A percentile compares a stretch with the other conserved stretches of the same genome.
phyloP scores from a whole-genome alignment of 1,140 invertebrate genomes.

The Apocrypta bakeri region DNA sequence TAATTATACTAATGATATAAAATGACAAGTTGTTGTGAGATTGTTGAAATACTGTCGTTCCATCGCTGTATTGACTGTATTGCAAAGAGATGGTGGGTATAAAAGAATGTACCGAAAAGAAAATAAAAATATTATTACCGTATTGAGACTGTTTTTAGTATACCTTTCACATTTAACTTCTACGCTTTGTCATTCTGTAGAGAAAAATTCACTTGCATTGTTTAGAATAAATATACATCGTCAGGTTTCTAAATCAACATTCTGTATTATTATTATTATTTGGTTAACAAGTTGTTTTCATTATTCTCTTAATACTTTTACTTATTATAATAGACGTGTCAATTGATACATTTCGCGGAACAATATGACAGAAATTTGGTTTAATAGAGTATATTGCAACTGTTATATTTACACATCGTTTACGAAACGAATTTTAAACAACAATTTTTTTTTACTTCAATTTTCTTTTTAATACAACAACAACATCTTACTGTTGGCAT shows the following conservation, averaged over 20 bases:
- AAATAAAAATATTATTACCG: conserved; percentile 49
- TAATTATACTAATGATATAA: no score
- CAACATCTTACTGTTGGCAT: no score
- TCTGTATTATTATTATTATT: neutral
- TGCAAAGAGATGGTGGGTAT: conserved; percentile 24
- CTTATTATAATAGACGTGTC: neutral
- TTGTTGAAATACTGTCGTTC: conserved; percentile 41
- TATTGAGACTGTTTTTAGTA: neutral
- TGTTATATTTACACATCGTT: neutral
- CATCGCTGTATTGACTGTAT: conserved; percentile 45
- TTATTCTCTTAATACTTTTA: neutral
- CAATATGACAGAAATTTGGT: neutral
- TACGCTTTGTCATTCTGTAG: neutral
- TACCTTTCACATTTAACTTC: conserved; percentile 9
- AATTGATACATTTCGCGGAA: neutral
- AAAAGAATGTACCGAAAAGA: conserved; percentile 42
- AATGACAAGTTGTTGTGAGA: conserved; percentile 34
- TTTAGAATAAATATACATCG: neutral
- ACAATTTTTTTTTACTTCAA: neutral
- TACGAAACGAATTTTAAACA: neutral
- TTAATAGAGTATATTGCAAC: neutral
- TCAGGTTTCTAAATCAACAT: neutral
- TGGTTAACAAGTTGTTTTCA: neutral
- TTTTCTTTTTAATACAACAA: neutral
- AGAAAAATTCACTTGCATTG: neutral